phyloP scores from a whole-genome alignment of 1,140 invertebrate genomes.

The Magallana ariakensis region DNA sequence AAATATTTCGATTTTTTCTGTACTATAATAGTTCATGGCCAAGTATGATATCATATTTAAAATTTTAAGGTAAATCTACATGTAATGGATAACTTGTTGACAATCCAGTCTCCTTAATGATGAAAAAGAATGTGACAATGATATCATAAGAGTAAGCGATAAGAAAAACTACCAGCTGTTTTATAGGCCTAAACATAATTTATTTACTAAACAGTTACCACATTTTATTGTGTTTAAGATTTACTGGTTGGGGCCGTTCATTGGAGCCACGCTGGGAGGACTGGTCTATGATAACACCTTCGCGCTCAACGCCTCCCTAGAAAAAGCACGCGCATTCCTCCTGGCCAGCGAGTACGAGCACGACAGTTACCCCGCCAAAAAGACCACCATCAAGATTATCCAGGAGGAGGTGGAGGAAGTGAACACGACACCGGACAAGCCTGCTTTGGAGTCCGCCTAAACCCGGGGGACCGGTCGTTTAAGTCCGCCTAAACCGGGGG shows the following conservation, averaged over 20 bases:
- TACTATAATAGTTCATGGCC: too few species aligned
- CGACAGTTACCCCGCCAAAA: slow-evolving; percentile 59
- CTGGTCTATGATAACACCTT: slow-evolving; percentile 89
- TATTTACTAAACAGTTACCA: background rate
- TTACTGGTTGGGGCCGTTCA: slow-evolving; percentile 93
- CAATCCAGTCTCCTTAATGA: too few species aligned
- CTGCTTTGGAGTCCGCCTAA: slow-evolving; percentile 28
- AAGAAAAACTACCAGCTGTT: background rate
- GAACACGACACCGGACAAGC: background rate
- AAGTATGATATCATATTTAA: too few species aligned
- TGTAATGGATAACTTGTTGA: too few species aligned
- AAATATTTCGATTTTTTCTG: too few species aligned
- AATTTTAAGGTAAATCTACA: too few species aligned
- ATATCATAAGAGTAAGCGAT: background rate
- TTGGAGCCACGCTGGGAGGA: slow-evolving; percentile 88
- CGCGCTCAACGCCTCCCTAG: slow-evolving; percentile 68
- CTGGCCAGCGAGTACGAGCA: slow-evolving; percentile 69
- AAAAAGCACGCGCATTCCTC: slow-evolving; percentile 65
- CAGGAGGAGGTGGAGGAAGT: slow-evolving; percentile 46
- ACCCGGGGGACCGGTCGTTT: background rate
- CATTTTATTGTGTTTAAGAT: slow-evolving; percentile 82
- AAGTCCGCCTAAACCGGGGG: slow-evolving; percentile 2
- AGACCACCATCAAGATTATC: slow-evolving; percentile 38
- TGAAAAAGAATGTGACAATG: too few species aligned
- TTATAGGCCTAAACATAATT: background rate